A percentile compares a stretch with the other conserved stretches of the same genome.
Evolutionary conservation across 2,888 invertebrate species (phyloP).

Genomic region (Ptilodon capucinus): DNA sequence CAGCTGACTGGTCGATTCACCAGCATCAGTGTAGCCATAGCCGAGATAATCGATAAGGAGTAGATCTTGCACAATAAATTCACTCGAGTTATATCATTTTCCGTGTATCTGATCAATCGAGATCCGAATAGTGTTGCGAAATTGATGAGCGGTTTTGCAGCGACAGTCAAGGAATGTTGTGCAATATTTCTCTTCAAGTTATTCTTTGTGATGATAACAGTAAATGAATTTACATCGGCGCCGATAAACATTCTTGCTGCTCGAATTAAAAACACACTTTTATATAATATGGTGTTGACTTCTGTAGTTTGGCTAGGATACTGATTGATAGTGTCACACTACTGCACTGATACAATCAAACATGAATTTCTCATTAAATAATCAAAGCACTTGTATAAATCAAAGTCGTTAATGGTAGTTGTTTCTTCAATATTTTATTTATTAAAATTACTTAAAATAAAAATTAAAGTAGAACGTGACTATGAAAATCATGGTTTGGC

Average conservation of each 20-base stretch:
- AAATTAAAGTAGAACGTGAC: too few species aligned
- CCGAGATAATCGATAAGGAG: slow-evolving; percentile 33
- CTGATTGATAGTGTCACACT: neutral
- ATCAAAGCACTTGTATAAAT: neutral
- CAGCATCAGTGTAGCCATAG: slow-evolving; percentile 18
- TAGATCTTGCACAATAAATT: slow-evolving; percentile 39
- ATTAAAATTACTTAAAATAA: neutral
- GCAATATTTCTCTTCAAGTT: slow-evolving; percentile 6
- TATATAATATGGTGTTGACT: slow-evolving; percentile 16
- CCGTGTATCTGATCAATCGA: slow-evolving; percentile 39
- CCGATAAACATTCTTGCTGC: slow-evolving; percentile 1
- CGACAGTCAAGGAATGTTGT: slow-evolving; percentile 34
- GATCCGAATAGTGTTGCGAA: slow-evolving; percentile 47
- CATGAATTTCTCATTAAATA: neutral
- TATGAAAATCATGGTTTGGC: too few species aligned
- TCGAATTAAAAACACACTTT: slow-evolving; percentile 16
- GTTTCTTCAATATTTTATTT: neutral
- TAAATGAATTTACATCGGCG: neutral
- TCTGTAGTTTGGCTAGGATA: neutral
- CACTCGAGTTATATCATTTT: slow-evolving; percentile 25
- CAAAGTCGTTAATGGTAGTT: neutral
- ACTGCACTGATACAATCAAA: neutral
- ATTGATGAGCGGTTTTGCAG: slow-evolving; percentile 49
- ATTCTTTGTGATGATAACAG: slow-evolving; percentile 8
- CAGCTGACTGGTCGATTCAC: slow-evolving; percentile 43